Evolutionary conservation across 2,888 invertebrate species (phyloP), one percentile per base, ranked within the genome.

Genomic region (Panopea generosa): DNA sequence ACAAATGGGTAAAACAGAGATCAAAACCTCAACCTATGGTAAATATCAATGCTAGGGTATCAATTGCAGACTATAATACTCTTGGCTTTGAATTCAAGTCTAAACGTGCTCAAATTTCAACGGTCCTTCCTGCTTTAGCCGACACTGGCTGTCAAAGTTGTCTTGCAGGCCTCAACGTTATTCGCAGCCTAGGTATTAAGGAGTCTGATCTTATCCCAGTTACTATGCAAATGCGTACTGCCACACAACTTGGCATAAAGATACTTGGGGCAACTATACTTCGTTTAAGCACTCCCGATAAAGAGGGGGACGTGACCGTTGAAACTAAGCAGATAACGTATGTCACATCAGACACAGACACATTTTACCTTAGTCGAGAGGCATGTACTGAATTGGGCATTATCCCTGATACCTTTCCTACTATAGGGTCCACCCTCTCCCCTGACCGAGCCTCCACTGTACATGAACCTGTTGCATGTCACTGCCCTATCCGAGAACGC

Each of bases 321-420:
- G 84, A 85, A 57, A 88, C 85, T 0, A 53, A 77, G 20, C 86
- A 88, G 56, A 83, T 87, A 45, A 77, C 73, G 0, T 88, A 88
- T 59, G 38, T 88, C 24, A 88, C 87, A 14, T 82, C 83, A 56
- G 59, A 26, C 18, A 73, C 84, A 0, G 81, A 86, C 70, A 84
- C 70, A 57, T 22, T 88, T 0, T 87, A 84, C 72, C 65, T 88
- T 24, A 82, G 80, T 57, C 67, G 80, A 33, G 83, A 88, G 33
- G 84, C 86, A 14, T 88, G 85, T 56, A 26, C 72, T 3, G 55
- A 45, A 2, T 69, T 87, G 0, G 81, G 86, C 14, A 82, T 87
- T 16, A 81, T 87, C 16, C 40, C 80, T 0, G 52, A 56, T 0
- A 53, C 14, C 27, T 86, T 88, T 59, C 85, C 83, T 22, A 47